phyloP scores from a whole-genome alignment of 2,888 invertebrate genomes.

The Acleris emargana region DNA sequence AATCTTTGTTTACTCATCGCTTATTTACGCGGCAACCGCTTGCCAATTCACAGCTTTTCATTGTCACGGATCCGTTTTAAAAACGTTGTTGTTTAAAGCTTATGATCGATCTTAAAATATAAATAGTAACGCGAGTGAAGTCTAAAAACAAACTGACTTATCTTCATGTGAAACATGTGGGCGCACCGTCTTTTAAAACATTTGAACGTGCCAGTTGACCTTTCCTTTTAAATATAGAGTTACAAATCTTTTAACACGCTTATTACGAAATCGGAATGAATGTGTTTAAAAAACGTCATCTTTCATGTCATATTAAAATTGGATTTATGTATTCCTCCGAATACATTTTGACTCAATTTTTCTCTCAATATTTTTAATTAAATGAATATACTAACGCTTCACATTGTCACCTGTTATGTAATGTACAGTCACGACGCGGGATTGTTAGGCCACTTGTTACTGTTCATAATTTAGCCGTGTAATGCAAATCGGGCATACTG shows the following conservation, averaged over 20 bases:
- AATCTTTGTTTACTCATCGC: slow-evolving; percentile 39
- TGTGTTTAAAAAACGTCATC: slow-evolving; percentile 2
- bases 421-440: too few species aligned
- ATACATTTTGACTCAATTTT: too few species aligned
- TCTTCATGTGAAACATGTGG: slow-evolving; percentile 21
- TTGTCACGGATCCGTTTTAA: slow-evolving; percentile 34
- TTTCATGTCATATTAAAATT: slow-evolving; percentile 9
- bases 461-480: too few species aligned
- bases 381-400: too few species aligned
- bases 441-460: too few species aligned
- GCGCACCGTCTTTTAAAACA: neutral
- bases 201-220: slow-evolving; percentile 9
- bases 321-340: slow-evolving; percentile 4
- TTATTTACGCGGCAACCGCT: slow-evolving; percentile 38
- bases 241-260: slow-evolving; percentile 21
- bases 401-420: too few species aligned
- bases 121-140: slow-evolving; percentile 8
- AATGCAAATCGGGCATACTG: too few species aligned
- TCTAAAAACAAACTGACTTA: slow-evolving; percentile 21
- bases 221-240: slow-evolving; percentile 23
- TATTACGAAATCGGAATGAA: neutral
- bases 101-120: neutral
- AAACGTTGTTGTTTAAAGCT: neutral
- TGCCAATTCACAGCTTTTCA: slow-evolving; percentile 33
- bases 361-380: too few species aligned